Base-by-base conservation (phyloP, 2,113 vertebrate genomes). In the Meleagris gallopavo region DNA sequence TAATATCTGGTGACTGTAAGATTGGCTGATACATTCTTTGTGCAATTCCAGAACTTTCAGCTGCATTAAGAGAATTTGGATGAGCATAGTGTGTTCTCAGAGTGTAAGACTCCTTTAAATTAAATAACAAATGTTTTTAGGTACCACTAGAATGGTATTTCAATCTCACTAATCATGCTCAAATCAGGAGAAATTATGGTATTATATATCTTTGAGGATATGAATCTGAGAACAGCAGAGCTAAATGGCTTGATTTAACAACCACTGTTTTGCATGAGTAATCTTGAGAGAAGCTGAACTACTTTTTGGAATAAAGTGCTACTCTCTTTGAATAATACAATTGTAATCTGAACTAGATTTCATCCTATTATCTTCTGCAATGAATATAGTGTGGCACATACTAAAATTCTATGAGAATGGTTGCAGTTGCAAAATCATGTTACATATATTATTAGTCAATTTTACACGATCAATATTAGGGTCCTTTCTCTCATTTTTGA, bases 31-130 rank as follows among this genome's bases (percentile, higher is more conserved):
- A 20, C 4, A 21, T 20, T 34, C 24, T 38, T 27, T 10, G 36
- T 0, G 0, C 2, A 61, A 16, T 66, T 62, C 32, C 17, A 45
- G 34, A 89, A 64, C 6, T 8, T 64, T 41, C 15, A 64, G 3
- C 8, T 58, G 13, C 46, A 11, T n/a, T 34, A n/a, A 46, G 17
- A 64, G 18, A 46, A 46, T 54, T 36, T 64, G 6, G 3, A 16
- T 65, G 8, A 74, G 2, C 8, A 15, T 34, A 50, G 13, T 30
- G 6, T 3, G 5, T 69, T 89, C 38, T 78, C 21, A 69, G 24
- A 54, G 0, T 27, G 58, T 38, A 70, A 38, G 38, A 48, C 5
- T 38, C 11, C 19, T 86, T 65, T 83, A 72, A 72, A 30, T 43
- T 77, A 48, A 30, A 4, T 22, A n/a, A 58, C 5, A 58, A 78